These are phyloP conservation scores for Gymnodraco acuticeps DNA, from an alignment of 2,797 vertebrate genomes.

Conservation along the genomic window DNA sequence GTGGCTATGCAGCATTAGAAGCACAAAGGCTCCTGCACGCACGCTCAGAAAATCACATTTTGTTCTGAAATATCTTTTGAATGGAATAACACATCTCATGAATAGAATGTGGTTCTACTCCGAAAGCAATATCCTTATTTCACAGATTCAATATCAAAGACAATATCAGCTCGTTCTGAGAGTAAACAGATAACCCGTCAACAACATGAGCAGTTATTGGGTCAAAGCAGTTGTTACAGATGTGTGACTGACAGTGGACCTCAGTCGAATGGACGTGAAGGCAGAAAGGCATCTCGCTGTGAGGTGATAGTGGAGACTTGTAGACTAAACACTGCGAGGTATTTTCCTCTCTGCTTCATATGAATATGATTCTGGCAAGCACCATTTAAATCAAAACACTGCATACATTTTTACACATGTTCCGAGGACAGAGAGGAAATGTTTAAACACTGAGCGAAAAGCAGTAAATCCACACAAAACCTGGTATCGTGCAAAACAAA, in stretches of 20 bases:
- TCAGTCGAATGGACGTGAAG: constrained; percentile 3
- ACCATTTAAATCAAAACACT: constrained; percentile 69
- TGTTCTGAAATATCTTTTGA: constrained; percentile 29
- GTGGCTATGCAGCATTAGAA: constrained; percentile 56
- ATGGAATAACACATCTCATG: constrained; percentile 7
- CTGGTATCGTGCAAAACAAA: constrained; percentile 45
- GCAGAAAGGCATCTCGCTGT: constrained; percentile 45
- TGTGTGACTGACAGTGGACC: constrained; percentile 20
- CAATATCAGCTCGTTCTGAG: constrained; percentile 11
- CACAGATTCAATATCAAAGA: constrained; percentile 30
- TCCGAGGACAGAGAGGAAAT: constrained; percentile 27
- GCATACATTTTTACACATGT: constrained; percentile 51
- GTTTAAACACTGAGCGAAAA: constrained; percentile 53
- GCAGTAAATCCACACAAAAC: constrained; percentile 57
- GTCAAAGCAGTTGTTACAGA: constrained; percentile 13
- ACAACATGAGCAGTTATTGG: constrained; percentile 11
- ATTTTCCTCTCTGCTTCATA: constrained; percentile 56
- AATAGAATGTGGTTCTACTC: constrained; percentile 20
- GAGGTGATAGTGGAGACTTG: constrained; percentile 57
- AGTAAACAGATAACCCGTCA: constrained; percentile 22
- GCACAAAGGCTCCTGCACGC: constrained; percentile 56
- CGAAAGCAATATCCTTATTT: constrained; percentile 23
- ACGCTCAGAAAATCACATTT: constrained; percentile 35
- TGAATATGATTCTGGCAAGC: constrained; percentile 63
- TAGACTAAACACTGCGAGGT: constrained; percentile 76